Base-by-base conservation (phyloP, 1,140 invertebrate species). In the Bombus sibiricus region DNA sequence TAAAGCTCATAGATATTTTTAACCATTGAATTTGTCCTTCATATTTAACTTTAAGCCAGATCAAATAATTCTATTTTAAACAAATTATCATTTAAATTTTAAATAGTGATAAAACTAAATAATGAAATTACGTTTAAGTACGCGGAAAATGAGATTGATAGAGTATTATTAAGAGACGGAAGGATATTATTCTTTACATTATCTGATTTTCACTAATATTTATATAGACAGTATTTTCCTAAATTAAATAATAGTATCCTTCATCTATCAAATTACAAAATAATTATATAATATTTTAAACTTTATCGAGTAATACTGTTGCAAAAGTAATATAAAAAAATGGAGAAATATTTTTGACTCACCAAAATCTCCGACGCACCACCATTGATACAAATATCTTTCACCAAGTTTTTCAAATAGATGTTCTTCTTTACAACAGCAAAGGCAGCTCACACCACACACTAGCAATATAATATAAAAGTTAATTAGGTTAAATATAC, bases 401-500 rank as follows among this genome's bases (percentile, higher is more conserved):
- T 6, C 43, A 10, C 5, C 39, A 57, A 25, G 41, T 57, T 69
- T 32, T 32, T 28, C 22, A 22, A 64, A 8, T 39, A 5, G 12
- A 64, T 22, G 15, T 47, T 47, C 18, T 32, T 43, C 34, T 59
- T 57, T 15, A 3, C 15, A 25, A 57, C 79, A 69, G 1, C 32
- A n/a, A 89, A 53, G 71, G 18, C 78, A 57, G 43, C 84, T 39
- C 62, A 41, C 57, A 68, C 53, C 74, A 41, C 64, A 37, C 66
- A 71, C 64, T 57, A 37, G 47, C n/a, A 68, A 62, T 41, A 85
- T 82, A 77, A 69, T 66, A 83, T 64, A 73, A 73, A 62, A 88
- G 86, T 89, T 89, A 89, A 88, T 89, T 89, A 89, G 88, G 88
- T 89, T 89, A 89, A 89, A 86, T 88, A 76, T 28, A 69, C 59